Conservation (phyloP, 2,797 vertebrate genomes). For the Hypotaenidia philippensis region DNA sequence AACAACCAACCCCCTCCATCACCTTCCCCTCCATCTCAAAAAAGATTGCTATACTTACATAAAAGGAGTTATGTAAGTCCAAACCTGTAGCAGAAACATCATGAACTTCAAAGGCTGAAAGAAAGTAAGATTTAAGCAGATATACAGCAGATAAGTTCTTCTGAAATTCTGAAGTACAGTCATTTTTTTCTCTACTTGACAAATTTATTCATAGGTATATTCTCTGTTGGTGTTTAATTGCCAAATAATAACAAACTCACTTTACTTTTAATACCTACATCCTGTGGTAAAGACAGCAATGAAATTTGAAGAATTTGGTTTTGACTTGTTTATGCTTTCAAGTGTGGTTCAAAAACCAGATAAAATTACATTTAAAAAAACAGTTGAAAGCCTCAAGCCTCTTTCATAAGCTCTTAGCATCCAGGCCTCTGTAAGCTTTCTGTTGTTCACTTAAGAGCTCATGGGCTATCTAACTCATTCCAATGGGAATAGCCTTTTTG, state of each 20-base stretch:
- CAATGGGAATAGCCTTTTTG: background rate
- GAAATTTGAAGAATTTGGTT: background rate
- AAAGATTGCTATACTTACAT: background rate
- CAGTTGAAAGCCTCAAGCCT: background rate
- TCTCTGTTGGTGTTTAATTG: background rate
- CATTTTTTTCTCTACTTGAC: background rate
- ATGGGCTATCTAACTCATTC: background rate
- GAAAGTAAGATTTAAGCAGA: background rate
- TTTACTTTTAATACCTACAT: background rate
- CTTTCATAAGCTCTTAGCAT: background rate
- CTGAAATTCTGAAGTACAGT: background rate
- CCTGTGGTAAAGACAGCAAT: background rate
- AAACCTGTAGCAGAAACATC: background rate
- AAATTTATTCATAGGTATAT: background rate
- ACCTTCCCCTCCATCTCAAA: too few species aligned
- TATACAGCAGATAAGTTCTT: rapidly evolving
- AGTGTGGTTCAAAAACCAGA: background rate
- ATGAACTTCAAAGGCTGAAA: background rate
- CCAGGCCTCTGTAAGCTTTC: background rate
- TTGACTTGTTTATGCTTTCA: background rate
- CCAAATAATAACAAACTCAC: background rate
- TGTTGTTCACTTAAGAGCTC: background rate
- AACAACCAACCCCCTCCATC: too few species aligned
- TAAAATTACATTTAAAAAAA: background rate
- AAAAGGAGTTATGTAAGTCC: background rate